Percentiles rank a stretch among this genome's conserved stretches.
Conservation (phyloP, 1,140 invertebrate species). For the Diploscapter pachys region DNA sequence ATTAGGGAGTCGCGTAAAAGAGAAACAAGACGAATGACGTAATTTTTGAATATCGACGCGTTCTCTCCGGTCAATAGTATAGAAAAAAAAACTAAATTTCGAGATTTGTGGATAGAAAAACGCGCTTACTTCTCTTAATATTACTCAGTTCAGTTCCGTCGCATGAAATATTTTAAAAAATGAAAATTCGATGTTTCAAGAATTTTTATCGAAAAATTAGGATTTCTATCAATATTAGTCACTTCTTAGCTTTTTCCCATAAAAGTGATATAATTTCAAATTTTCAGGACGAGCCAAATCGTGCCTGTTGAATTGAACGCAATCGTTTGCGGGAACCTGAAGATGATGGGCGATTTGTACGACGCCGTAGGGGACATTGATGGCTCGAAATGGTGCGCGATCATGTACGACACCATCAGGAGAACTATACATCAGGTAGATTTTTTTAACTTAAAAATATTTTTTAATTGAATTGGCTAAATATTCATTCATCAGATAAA, state of each 20-base stretch:
- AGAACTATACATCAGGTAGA: conserved; percentile 39
- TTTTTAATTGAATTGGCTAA: not conserved
- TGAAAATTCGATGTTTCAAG: too few species aligned
- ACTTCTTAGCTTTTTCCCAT: not conserved
- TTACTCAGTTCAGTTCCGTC: too few species aligned
- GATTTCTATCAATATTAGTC: not conserved
- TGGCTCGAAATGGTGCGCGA: conserved; percentile 18
- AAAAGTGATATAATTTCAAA: too few species aligned
- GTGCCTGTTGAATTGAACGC: conserved; percentile 80
- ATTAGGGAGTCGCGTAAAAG: too few species aligned
- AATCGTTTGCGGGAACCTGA: conserved; percentile 71
- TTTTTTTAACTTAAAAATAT: not conserved
- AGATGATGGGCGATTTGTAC: conserved; percentile 39
- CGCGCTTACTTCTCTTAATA: too few species aligned
- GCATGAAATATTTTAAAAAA: too few species aligned
- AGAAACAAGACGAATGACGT: too few species aligned
- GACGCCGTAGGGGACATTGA: conserved; percentile 37
- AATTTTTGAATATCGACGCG: too few species aligned
- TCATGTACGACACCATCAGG: conserved; percentile 34
- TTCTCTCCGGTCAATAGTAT: too few species aligned
- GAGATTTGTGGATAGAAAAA: too few species aligned
- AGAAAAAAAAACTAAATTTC: too few species aligned
- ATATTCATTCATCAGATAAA: too few species aligned
- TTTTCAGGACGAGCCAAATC: conserved; percentile 61
- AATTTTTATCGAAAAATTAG: not conserved